Evolutionary conservation across 2,888 invertebrate genomes (phyloP).

Genomic region (Idaea straminata): DNA sequence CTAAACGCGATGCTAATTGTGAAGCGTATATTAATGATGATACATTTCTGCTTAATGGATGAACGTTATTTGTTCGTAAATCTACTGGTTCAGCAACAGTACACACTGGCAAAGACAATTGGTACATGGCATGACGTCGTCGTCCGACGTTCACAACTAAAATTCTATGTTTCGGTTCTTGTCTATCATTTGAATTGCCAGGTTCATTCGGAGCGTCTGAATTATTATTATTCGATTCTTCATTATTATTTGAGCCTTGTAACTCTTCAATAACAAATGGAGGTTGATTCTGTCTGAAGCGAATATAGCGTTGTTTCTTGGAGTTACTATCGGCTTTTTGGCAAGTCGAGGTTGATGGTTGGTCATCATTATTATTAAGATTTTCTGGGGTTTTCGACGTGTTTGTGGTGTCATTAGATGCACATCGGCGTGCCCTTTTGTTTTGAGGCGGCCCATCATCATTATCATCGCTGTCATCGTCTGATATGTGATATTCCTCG

Average conservation of each 20-base stretch:
- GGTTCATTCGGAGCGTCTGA: slow-evolving; percentile 1
- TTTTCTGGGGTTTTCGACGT: not conserved
- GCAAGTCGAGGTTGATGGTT: not conserved
- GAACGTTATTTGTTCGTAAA: not conserved
- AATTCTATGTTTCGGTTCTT: slow-evolving; percentile 41
- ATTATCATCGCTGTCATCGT: not conserved
- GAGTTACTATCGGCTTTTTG: not conserved
- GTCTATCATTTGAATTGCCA: slow-evolving; percentile 3
- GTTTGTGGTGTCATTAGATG: not conserved
- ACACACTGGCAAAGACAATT: slow-evolving; percentile 25
- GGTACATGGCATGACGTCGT: slow-evolving; percentile 35
- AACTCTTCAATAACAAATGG: slow-evolving; percentile 7
- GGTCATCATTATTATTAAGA: not conserved
- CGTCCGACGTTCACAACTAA: slow-evolving; percentile 53
- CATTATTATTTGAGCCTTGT: not conserved
- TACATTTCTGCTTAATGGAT: not conserved
- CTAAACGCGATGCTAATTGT: slow-evolving; percentile 4
- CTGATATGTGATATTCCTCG: not conserved
- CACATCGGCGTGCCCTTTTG: not conserved
- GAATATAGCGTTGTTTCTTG: slow-evolving; percentile 6
- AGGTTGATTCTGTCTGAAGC: slow-evolving; percentile 13
- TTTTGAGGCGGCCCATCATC: not conserved
- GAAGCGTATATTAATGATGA: slow-evolving; percentile 6
- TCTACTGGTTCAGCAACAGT: slow-evolving; percentile 9
- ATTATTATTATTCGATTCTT: slow-evolving; percentile 5